A percentile compares a stretch with the other conserved stretches of the same genome.
Evolutionary conservation across 2,888 invertebrate species (phyloP).

Genomic region (Philereme transversata): DNA sequence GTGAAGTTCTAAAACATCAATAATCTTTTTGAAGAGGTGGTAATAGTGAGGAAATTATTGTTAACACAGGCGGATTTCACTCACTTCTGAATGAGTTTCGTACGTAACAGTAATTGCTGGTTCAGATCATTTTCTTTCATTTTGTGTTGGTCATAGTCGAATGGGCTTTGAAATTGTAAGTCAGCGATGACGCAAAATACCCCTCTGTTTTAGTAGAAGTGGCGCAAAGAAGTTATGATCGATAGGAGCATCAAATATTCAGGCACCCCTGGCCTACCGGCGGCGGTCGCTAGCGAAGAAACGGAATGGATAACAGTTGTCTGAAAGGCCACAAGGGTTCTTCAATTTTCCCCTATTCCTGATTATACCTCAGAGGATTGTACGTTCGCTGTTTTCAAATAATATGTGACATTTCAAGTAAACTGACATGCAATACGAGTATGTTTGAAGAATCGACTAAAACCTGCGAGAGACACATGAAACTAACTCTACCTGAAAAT

Average conservation of each 20-base stretch:
- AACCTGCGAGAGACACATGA: not conserved
- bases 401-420: conserved; percentile 37
- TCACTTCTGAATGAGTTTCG: too few species aligned
- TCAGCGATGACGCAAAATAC: conserved; percentile 2
- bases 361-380: conserved; percentile 46
- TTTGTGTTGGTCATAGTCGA: too few species aligned
- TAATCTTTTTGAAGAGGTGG: too few species aligned
- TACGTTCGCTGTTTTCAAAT: conserved; percentile 53
- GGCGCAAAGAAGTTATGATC: conserved; percentile 78
- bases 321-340: conserved; percentile 71
- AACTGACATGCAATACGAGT: conserved; percentile 26
- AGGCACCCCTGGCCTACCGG: conserved; percentile 45
- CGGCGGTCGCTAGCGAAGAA: conserved; percentile 65
- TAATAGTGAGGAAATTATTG: too few species aligned
- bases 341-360: conserved; percentile 54
- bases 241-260: conserved; percentile 81
- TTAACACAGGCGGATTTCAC: too few species aligned
- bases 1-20: too few species aligned
- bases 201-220: conserved; percentile 34
- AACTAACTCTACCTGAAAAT: too few species aligned
- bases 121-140: too few species aligned
- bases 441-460: conserved; percentile 1
- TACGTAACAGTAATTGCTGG: too few species aligned
- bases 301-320: conserved; percentile 73
- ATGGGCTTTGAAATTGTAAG: too few species aligned